A percentile compares a stretch with the other conserved stretches of the same genome.
Evolutionary conservation across 2,113 vertebrate species (phyloP).

Genomic region (Ivindomyrus marchei): DNA sequence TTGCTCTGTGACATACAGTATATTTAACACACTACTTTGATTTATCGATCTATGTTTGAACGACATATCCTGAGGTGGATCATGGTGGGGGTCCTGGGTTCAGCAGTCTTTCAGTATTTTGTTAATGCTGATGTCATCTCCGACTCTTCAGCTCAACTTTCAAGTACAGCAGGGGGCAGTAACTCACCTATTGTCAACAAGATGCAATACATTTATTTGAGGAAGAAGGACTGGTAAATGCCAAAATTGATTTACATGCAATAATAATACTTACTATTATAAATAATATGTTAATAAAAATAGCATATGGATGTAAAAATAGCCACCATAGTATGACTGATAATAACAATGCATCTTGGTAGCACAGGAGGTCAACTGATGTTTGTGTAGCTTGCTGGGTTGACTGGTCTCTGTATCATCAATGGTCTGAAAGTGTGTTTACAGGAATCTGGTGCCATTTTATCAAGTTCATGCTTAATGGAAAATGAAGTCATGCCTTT

Average conservation of each 20-base stretch:
- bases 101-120: neutral
- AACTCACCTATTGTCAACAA: neutral
- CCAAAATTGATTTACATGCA: neutral
- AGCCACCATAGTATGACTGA: neutral
- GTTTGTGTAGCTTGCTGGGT: neutral
- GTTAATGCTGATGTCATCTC: neutral
- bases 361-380: neutral
- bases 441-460: neutral
- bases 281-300: neutral
- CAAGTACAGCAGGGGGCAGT: slow-evolving; percentile 5
- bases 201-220: neutral
- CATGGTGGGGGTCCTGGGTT: neutral
- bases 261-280: neutral
- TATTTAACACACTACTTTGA: neutral
- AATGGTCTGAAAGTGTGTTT: neutral
- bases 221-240: neutral
- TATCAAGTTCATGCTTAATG: neutral
- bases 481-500: neutral
- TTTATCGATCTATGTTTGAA: neutral
- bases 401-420: neutral
- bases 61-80: neutral
- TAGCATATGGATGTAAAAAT: neutral
- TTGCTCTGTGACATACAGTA: neutral
- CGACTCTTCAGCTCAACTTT: neutral
- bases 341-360: neutral